These are phyloP conservation scores for Papilio polytes DNA, from an alignment of 1,140 invertebrate species.

Conservation along the genomic window DNA sequence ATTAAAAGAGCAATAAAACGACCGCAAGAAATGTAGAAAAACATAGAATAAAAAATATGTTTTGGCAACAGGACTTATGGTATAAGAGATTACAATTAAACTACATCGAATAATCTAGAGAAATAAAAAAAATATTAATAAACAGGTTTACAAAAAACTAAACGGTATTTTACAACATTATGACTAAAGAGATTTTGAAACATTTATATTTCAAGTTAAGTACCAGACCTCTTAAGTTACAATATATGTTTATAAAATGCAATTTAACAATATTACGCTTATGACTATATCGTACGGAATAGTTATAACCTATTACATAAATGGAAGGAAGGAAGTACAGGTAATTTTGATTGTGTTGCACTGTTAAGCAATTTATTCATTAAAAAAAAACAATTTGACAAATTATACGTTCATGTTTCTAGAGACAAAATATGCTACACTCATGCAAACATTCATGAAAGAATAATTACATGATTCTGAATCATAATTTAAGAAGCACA, in stretches of 20 bases:
- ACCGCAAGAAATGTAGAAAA: not conserved
- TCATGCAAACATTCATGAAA: not conserved
- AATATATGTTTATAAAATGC: constrained; percentile 11
- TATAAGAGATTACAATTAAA: not conserved
- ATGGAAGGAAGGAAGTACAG: not conserved
- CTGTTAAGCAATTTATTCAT: too few species aligned
- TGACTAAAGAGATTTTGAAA: constrained; percentile 11
- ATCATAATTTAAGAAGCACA: not conserved
- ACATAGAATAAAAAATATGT: not conserved
- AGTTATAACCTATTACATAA: not conserved
- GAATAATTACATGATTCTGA: not conserved
- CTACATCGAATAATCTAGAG: not conserved
- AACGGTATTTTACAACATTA: not conserved
- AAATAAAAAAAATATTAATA: not conserved
- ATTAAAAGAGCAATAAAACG: not conserved
- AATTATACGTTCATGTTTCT: too few species aligned
- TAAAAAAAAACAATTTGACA: too few species aligned
- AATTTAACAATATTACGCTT: not conserved
- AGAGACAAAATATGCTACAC: too few species aligned
- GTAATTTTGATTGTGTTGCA: not conserved
- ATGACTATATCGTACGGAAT: not conserved
- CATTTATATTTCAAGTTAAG: not conserved
- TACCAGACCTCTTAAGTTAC: constrained; percentile 18
- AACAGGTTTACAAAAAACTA: not conserved
- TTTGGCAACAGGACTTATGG: not conserved